A percentile compares a stretch with the other conserved stretches of the same genome.
Evolutionary conservation across 1,140 invertebrate genomes (phyloP).

Genomic region (Drosophila arawakana): DNA sequence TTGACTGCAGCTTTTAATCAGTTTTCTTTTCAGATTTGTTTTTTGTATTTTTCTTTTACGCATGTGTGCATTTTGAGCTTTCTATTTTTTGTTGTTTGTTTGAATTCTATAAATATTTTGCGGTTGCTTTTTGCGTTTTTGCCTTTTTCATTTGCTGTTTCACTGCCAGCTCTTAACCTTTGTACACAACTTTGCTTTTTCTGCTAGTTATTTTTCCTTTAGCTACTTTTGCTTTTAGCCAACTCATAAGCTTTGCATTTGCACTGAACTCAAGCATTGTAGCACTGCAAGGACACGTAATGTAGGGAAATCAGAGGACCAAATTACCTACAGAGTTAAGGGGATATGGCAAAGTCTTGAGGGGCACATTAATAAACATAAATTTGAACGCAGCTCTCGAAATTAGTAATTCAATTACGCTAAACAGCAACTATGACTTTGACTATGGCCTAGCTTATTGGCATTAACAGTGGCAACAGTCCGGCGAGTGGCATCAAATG

Average conservation of each 20-base stretch:
- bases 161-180: slow-evolving; percentile 3
- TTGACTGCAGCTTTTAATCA: slow-evolving; percentile 13
- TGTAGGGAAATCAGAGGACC: slow-evolving; percentile 18
- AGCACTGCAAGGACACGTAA: not conserved
- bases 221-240: slow-evolving; percentile 27
- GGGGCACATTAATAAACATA: slow-evolving; percentile 68
- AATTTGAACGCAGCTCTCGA: slow-evolving; percentile 53
- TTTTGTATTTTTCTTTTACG: slow-evolving; percentile 62
- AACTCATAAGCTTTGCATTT: slow-evolving; percentile 46
- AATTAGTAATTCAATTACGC: slow-evolving; percentile 77
- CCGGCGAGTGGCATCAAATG: slow-evolving; percentile 36
- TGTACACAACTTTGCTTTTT: slow-evolving; percentile 9
- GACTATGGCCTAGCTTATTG: slow-evolving; percentile 17
- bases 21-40: slow-evolving; percentile 6
- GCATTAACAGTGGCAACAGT: slow-evolving; percentile 22
- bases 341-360: not conserved
- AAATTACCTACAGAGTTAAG: slow-evolving; percentile 40
- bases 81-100: slow-evolving; percentile 53
- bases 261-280: slow-evolving; percentile 25
- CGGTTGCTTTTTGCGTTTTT: slow-evolving; percentile 54
- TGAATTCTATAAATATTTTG: slow-evolving; percentile 79
- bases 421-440: slow-evolving; percentile 58
- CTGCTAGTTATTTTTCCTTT: slow-evolving; percentile 12
- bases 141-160: slow-evolving; percentile 32
- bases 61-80: slow-evolving; percentile 74